Percentiles rank a stretch among this genome's conserved stretches.
These are phyloP conservation scores for Pyrocoelia pectoralis DNA, from an alignment of 2,888 invertebrate species.

Conservation along the genomic window DNA sequence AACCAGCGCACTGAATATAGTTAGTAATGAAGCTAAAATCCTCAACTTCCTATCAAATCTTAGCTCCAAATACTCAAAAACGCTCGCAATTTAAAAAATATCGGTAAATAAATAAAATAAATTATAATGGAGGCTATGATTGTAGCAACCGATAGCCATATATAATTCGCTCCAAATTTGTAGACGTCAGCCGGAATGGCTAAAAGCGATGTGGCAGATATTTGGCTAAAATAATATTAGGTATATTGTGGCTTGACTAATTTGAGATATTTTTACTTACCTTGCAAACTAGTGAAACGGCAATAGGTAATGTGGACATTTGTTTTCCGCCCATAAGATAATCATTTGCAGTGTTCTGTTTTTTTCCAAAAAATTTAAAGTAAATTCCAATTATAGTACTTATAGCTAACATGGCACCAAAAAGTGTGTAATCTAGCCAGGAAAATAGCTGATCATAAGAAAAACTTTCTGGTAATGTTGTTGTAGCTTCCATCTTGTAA, in stretches of 20 bases:
- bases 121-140: conserved; percentile 49
- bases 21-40: conserved; percentile 65
- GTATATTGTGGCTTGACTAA: too few relatives aligned
- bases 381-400: conserved; percentile 67
- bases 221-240: conserved; percentile 67
- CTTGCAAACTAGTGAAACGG: conserved; percentile 79
- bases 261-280: conserved; percentile 57
- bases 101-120: conserved; percentile 65
- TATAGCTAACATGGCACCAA: conserved; percentile 61
- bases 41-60: conserved; percentile 69
- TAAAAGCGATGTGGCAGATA: conserved; percentile 77
- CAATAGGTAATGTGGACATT: conserved; percentile 76
- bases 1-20: conserved; percentile 65
- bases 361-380: conserved; percentile 66
- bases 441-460: conserved; percentile 51
- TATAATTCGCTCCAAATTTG: conserved; percentile 72
- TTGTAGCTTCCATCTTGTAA: too few relatives aligned
- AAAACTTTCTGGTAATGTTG: too few relatives aligned
- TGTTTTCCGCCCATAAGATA: conserved; percentile 76
- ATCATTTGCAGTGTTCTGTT: conserved; percentile 70
- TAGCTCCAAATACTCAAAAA: conserved; percentile 72
- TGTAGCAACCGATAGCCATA: conserved; percentile 59
- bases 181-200: conserved; percentile 80
- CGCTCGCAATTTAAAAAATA: conserved; percentile 77
- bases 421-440: conserved; percentile 66